Percentiles rank a stretch among this genome's conserved stretches.
These are phyloP conservation scores for Plectropomus leopardus DNA, from an alignment of 2,113 vertebrate genomes.

Conservation along the genomic window DNA sequence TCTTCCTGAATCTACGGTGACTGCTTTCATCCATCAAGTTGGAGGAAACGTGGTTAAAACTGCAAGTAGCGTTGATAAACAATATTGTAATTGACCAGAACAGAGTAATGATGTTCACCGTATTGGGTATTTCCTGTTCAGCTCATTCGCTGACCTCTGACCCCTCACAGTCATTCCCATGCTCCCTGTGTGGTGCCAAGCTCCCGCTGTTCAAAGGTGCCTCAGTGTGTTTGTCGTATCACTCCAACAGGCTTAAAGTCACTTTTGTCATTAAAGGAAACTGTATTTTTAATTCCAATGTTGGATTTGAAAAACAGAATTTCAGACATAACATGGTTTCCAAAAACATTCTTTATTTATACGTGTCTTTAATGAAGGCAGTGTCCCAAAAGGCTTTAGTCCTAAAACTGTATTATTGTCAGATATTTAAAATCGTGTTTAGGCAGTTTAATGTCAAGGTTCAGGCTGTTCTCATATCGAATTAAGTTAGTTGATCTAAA, in stretches of 20 bases:
- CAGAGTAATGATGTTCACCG: conserved; percentile 61
- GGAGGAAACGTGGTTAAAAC: conserved; percentile 24
- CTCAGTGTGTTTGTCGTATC: neutral
- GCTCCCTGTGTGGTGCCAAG: conserved; percentile 49
- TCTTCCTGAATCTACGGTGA: neutral
- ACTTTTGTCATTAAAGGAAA: neutral
- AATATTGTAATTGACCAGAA: conserved; percentile 60
- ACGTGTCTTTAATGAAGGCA: neutral
- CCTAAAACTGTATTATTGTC: neutral
- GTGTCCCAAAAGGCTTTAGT: neutral
- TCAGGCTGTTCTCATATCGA: neutral
- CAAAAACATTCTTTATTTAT: neutral
- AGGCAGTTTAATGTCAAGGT: neutral
- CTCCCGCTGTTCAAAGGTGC: neutral
- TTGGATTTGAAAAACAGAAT: neutral
- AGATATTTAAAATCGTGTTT: neutral
- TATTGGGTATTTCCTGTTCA: conserved; percentile 77
- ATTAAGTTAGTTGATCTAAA: neutral
- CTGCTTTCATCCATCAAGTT: conserved; percentile 4
- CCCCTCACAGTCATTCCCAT: conserved; percentile 58
- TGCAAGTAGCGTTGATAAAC: conserved; percentile 45
- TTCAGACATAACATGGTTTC: too few species aligned
- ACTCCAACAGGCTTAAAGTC: neutral
- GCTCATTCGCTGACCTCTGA: conserved; percentile 65
- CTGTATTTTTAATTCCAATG: neutral